A percentile compares a stretch with the other conserved stretches of the same genome.
phyloP scores from a whole-genome alignment of 2,888 invertebrate genomes.

The Antheraea yamamai region DNA sequence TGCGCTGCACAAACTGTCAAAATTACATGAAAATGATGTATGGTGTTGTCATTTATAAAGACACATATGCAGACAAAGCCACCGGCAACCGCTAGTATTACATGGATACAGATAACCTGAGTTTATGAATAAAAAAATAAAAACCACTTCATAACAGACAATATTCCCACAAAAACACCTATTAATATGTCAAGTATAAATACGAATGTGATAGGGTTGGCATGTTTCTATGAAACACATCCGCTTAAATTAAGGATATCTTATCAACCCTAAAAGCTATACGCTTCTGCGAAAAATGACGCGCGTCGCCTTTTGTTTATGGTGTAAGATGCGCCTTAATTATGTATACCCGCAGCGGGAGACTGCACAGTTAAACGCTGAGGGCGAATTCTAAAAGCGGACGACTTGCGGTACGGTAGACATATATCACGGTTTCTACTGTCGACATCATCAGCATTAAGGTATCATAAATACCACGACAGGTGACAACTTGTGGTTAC shows the following conservation, averaged over 20 bases:
- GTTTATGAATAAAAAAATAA: no score
- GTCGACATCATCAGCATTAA: background rate
- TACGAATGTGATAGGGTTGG: background rate
- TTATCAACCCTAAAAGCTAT: conserved; percentile 28
- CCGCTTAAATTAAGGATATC: background rate
- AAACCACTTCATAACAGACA: no score
- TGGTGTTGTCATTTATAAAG: no score
- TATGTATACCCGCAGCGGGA: conserved; percentile 30
- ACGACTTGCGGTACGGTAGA: background rate
- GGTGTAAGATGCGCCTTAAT: conserved; percentile 48
- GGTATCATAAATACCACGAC: background rate
- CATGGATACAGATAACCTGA: no score
- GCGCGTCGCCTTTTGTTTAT: conserved; percentile 51
- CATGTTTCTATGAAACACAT: background rate
- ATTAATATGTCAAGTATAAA: no score
- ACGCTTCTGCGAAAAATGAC: conserved; percentile 50
- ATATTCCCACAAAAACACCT: no score
- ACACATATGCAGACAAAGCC: no score
- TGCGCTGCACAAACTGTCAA: no score
- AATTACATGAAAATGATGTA: no score
- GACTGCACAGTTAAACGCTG: conserved; percentile 7
- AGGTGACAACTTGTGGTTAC: background rate
- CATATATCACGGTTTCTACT: background rate
- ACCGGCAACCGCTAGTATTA: no score
- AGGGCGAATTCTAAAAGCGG: background rate